Conservation (phyloP, 2,888 invertebrate genomes). For the Agonopterix arenella region DNA sequence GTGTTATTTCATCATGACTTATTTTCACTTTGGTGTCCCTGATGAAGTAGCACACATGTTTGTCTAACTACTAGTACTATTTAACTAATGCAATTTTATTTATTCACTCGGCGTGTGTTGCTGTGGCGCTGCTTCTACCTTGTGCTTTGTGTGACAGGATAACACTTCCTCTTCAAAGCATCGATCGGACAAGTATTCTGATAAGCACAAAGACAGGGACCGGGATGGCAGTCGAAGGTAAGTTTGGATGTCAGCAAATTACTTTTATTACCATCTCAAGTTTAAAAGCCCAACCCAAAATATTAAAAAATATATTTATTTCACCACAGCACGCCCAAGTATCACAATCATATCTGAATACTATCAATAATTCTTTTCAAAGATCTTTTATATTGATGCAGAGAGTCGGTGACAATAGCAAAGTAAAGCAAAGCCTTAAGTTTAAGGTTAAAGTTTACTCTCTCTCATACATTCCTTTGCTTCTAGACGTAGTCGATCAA, state of each 20-base stretch:
- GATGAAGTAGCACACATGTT: constrained; percentile 52
- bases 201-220: constrained; percentile 70
- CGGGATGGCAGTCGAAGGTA: constrained; percentile 58
- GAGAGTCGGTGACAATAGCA: too few relatives aligned
- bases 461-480: background rate
- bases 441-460: background rate
- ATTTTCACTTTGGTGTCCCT: background rate
- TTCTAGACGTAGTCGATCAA: constrained; percentile 60
- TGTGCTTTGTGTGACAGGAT: constrained; percentile 79
- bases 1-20: constrained; percentile 49
- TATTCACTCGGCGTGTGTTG: constrained; percentile 77
- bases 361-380: too few relatives aligned
- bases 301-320: too few relatives aligned
- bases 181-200: constrained; percentile 74
- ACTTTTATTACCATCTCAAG: too few relatives aligned
- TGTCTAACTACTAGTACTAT: constrained; percentile 47
- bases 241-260: background rate
- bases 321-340: too few relatives aligned
- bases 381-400: too few relatives aligned
- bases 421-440: too few relatives aligned
- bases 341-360: too few relatives aligned
- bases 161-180: constrained; percentile 75
- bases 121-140: constrained; percentile 78
- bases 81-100: constrained; percentile 73
- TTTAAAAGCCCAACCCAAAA: too few relatives aligned